Evolutionary conservation across 2,888 invertebrate species (phyloP).

Genomic region (Sussaba pulchella): DNA sequence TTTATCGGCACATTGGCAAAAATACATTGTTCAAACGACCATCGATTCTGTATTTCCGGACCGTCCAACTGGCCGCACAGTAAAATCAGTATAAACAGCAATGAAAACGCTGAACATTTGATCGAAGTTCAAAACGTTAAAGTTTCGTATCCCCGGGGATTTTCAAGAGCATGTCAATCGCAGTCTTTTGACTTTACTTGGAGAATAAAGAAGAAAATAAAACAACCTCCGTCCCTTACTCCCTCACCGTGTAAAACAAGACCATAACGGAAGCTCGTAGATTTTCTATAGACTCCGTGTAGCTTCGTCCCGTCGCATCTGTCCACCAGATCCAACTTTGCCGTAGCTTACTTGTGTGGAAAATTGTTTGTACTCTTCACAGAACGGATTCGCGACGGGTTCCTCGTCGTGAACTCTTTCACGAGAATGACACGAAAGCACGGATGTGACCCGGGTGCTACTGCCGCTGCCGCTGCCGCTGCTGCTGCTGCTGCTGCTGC

Average conservation of each 20-base stretch:
- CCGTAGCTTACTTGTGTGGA: slow-evolving; percentile 41
- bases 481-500: not conserved
- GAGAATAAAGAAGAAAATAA: not conserved
- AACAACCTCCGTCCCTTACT: too few species aligned
- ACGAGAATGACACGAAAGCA: slow-evolving; percentile 41
- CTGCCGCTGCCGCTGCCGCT: slow-evolving; percentile 25
- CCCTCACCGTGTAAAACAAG: not conserved
- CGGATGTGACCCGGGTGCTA: slow-evolving; percentile 49
- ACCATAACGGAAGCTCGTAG: not conserved
- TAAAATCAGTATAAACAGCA: too few species aligned
- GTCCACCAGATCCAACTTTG: slow-evolving; percentile 13
- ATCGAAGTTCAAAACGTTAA: not conserved
- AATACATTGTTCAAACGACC: not conserved
- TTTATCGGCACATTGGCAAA: not conserved
- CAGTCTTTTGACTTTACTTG: not conserved
- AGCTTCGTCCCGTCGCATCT: slow-evolving; percentile 6
- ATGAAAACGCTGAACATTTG: not conserved
- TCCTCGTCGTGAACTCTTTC: slow-evolving; percentile 41
- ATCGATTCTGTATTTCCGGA: too few species aligned
- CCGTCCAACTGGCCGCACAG: too few species aligned
- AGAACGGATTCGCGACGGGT: slow-evolving; percentile 25
- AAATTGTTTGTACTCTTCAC: slow-evolving; percentile 52
- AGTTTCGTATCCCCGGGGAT: not conserved
- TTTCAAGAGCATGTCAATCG: slow-evolving; percentile 5
- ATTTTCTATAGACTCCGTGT: slow-evolving; percentile 12